Evolutionary conservation across 2,113 vertebrate genomes (phyloP).

Genomic region (Monopterus albus): DNA sequence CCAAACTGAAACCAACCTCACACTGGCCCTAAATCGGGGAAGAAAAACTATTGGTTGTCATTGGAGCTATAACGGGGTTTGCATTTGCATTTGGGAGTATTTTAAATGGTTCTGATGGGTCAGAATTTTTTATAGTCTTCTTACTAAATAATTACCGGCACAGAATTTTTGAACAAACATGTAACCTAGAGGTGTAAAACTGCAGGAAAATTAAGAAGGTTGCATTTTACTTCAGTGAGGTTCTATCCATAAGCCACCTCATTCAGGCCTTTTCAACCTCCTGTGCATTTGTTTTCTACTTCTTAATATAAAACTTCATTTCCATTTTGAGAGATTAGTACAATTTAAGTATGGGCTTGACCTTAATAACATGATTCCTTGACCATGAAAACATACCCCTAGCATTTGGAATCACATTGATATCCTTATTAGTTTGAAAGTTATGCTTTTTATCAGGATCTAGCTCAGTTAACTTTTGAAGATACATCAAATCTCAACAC

Average conservation of each 20-base stretch:
- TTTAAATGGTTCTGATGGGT: neutral
- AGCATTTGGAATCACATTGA: too few species aligned
- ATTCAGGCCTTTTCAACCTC: neutral
- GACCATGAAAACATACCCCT: too few species aligned
- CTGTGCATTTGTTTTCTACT: too few species aligned
- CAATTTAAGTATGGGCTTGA: too few species aligned
- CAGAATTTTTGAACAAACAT: neutral
- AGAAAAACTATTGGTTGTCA: slow-evolving; percentile 27
- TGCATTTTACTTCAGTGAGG: neutral
- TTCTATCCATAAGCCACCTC: neutral
- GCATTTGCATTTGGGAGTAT: neutral
- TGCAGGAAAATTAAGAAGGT: neutral
- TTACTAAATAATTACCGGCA: neutral
- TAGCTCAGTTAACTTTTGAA: too few species aligned
- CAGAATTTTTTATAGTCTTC: neutral
- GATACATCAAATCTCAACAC: too few species aligned
- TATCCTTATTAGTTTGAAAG: too few species aligned
- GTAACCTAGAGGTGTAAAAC: neutral
- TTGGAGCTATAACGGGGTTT: neutral
- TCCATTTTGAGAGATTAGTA: too few species aligned
- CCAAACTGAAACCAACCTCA: slow-evolving; percentile 55
- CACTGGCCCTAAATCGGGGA: slow-evolving; percentile 23
- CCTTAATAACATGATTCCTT: too few species aligned
- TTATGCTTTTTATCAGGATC: too few species aligned
- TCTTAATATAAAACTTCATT: too few species aligned